Conservation (phyloP, 2,888 invertebrate species). For the Thumatha senex region DNA sequence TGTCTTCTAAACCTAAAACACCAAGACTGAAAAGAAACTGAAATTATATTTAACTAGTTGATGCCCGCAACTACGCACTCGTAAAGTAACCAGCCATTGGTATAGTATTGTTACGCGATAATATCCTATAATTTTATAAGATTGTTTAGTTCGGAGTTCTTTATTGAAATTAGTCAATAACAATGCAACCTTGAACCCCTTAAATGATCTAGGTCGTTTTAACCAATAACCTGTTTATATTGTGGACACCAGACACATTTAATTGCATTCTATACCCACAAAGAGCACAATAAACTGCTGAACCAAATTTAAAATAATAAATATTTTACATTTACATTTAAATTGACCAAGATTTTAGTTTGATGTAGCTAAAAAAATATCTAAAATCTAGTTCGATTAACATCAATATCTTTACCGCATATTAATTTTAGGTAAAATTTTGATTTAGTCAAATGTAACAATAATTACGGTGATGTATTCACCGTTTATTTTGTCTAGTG, state of each 20-base stretch:
- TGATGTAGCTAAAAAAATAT: constrained; percentile 34
- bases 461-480: constrained; percentile 2
- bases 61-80: too few relatives aligned
- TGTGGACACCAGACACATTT: background rate
- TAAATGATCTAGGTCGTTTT: background rate
- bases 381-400: constrained; percentile 22
- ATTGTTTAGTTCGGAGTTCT: too few relatives aligned
- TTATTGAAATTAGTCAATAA: too few relatives aligned
- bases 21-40: too few relatives aligned
- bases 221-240: background rate
- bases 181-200: too few relatives aligned
- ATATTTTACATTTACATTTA: constrained; percentile 35
- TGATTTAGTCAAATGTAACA: constrained; percentile 23
- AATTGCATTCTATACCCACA: constrained; percentile 1
- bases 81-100: too few relatives aligned
- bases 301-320: constrained; percentile 33
- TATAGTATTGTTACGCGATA: too few relatives aligned
- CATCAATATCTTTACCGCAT: constrained; percentile 17
- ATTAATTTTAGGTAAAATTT: constrained; percentile 30
- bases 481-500: constrained; percentile 3
- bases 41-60: too few relatives aligned
- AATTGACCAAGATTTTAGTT: constrained; percentile 26
- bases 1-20: too few relatives aligned
- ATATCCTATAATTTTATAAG: too few relatives aligned
- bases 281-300: constrained; percentile 8